These are phyloP conservation scores for Myiopsitta monachus DNA, from an alignment of 2,113 vertebrate species.

Conservation along the genomic window DNA sequence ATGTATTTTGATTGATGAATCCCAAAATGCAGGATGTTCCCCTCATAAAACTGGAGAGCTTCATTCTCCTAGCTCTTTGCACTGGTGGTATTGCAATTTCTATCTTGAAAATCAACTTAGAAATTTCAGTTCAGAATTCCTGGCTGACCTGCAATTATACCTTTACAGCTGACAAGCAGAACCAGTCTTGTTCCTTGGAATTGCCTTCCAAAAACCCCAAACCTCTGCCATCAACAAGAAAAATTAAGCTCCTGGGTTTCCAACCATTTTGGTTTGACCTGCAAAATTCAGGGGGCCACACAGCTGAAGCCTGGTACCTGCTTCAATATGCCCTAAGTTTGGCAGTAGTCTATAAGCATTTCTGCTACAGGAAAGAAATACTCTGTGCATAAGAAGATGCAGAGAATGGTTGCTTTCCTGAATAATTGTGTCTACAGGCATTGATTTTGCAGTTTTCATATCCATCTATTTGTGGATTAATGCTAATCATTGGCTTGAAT, in stretches of 20 bases:
- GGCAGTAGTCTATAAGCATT: neutral
- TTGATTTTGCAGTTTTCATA: slow-evolving; percentile 25
- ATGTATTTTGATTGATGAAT: neutral
- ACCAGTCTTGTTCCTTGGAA: neutral
- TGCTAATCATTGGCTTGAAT: neutral
- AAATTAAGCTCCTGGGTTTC: neutral
- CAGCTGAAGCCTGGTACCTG: neutral
- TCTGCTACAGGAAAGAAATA: neutral
- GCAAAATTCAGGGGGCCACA: neutral
- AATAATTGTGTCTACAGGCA: neutral
- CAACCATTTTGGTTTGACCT: neutral
- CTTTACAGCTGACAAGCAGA: neutral
- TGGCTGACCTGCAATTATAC: neutral
- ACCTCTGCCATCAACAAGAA: neutral
- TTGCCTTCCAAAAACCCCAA: neutral
- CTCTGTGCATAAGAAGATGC: neutral
- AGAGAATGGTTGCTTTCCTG: neutral
- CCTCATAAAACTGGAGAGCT: neutral
- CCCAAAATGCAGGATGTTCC: neutral
- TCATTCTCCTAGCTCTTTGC: neutral
- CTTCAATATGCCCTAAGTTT: neutral
- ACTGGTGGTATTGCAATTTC: neutral
- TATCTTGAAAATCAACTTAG: neutral
- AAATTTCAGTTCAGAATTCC: neutral
- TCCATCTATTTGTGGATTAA: neutral